A percentile compares a stretch with the other conserved stretches of the same genome.
Conservation (phyloP, 2,888 invertebrate species). For the Arge pagana region DNA sequence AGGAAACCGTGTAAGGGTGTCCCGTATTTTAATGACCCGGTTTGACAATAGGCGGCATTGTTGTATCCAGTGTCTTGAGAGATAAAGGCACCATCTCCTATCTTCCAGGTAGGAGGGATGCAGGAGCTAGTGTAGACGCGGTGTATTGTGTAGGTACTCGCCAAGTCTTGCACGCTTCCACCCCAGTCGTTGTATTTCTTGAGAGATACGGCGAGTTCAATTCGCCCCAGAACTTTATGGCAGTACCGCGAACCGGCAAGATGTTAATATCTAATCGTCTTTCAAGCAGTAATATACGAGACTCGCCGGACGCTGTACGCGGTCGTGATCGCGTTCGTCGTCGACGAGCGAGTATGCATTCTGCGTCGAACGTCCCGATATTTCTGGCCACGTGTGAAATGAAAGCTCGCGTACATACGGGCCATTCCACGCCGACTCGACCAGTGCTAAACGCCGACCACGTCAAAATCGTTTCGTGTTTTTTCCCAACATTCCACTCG, state of each 20-base stretch:
- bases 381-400: too few relatives aligned
- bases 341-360: too few relatives aligned
- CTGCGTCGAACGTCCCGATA: too few relatives aligned
- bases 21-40: slow-evolving; percentile 52
- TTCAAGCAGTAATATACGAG: slow-evolving; percentile 15
- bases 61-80: slow-evolving; percentile 25
- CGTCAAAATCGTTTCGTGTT: too few relatives aligned
- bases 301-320: too few relatives aligned
- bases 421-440: too few relatives aligned
- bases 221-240: slow-evolving; percentile 16
- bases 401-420: too few relatives aligned
- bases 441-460: too few relatives aligned
- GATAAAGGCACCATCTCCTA: slow-evolving; percentile 35
- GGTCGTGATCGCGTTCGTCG: too few relatives aligned
- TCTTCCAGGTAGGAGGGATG: slow-evolving; percentile 14
- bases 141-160: slow-evolving; percentile 26
- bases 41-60: slow-evolving; percentile 44
- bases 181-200: slow-evolving; percentile 30
- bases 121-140: slow-evolving; percentile 20
- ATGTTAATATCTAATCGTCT: slow-evolving; percentile 23
- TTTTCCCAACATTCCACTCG: too few relatives aligned
- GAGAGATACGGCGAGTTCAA: slow-evolving; percentile 24
- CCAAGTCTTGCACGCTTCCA: slow-evolving; percentile 31
- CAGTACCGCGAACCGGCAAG: slow-evolving; percentile 19
- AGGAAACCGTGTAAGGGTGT: slow-evolving; percentile 34